These are phyloP conservation scores for Acrobasis suavella DNA, from an alignment of 2,888 invertebrate species.

Conservation along the genomic window DNA sequence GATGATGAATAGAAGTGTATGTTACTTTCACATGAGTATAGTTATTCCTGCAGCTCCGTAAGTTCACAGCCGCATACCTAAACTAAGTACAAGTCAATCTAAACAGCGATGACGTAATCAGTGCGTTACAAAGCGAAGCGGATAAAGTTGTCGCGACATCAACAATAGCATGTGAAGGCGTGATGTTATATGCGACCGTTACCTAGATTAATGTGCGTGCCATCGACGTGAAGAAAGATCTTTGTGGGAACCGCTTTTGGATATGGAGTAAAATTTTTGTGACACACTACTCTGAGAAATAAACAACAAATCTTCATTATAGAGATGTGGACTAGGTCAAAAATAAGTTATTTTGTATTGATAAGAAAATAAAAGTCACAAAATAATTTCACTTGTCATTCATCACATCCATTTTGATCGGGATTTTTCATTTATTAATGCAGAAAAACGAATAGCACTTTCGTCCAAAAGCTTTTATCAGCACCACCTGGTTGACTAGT, in stretches of 20 bases:
- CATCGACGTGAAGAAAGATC: conserved; percentile 75
- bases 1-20: too few species aligned
- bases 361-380: too few species aligned
- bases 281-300: conserved; percentile 35
- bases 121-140: conserved; percentile 34
- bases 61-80: conserved; percentile 11
- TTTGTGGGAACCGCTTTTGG: conserved; percentile 74
- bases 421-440: too few species aligned
- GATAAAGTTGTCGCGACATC: conserved; percentile 54
- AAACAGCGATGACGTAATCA: conserved; percentile 23
- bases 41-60: background rate
- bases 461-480: too few species aligned
- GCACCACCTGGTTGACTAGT: too few species aligned
- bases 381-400: too few species aligned
- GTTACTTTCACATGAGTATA: background rate
- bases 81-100: conserved; percentile 9
- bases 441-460: too few species aligned
- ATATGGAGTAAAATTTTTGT: conserved; percentile 55
- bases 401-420: too few species aligned
- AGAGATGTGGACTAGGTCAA: too few species aligned
- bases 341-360: background rate
- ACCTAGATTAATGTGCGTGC: conserved; percentile 76
- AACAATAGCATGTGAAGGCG: conserved; percentile 61
- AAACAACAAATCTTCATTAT: conserved; percentile 23
- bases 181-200: conserved; percentile 57